These are phyloP conservation scores for Opisthocomus hoazin DNA, from an alignment of 2,113 vertebrate species.

Conservation along the genomic window DNA sequence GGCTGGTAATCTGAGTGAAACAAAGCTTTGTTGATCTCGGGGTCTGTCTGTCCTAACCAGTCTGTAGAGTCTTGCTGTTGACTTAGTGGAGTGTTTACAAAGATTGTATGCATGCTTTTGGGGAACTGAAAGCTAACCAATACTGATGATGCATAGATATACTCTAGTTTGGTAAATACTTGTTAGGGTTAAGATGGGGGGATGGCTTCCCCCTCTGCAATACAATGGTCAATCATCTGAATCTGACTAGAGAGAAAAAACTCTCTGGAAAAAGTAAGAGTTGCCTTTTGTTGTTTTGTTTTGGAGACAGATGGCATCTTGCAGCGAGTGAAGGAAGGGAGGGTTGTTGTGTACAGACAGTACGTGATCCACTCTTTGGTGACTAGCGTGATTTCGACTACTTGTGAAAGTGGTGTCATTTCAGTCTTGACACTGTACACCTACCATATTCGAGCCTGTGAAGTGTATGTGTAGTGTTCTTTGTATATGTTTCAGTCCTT, in stretches of 20 bases:
- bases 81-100: not conserved
- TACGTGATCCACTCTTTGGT: not conserved
- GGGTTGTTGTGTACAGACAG: not conserved
- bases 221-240: not conserved
- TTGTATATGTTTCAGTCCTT: not conserved
- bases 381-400: not conserved
- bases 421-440: not conserved
- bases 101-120: not conserved
- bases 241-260: not conserved
- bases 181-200: not conserved
- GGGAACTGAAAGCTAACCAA: not conserved
- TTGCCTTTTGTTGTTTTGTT: not conserved
- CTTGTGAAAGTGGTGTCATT: not conserved
- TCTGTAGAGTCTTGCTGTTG: not conserved
- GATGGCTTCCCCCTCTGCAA: not conserved
- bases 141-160: not conserved
- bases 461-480: not conserved
- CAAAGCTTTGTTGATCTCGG: not conserved
- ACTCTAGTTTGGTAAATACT: not conserved
- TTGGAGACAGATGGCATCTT: not conserved
- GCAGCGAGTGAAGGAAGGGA: not conserved
- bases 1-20: not conserved
- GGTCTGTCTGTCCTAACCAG: not conserved
- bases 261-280: not conserved
- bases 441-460: not conserved